Conservation (phyloP, 2,113 vertebrate species). For the Sylvia atricapilla region DNA sequence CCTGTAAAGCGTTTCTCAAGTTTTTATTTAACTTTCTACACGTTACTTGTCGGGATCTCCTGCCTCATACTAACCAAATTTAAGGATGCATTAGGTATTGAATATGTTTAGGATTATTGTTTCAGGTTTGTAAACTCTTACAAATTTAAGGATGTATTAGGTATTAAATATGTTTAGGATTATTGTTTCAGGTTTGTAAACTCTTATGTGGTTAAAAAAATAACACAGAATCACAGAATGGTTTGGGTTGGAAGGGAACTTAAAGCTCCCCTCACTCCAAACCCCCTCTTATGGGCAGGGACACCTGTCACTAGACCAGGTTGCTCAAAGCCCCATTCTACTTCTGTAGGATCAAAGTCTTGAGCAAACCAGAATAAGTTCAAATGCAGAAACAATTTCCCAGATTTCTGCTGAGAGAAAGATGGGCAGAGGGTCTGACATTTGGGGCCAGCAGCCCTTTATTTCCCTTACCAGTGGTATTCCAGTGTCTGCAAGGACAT, state of each 20-base stretch:
- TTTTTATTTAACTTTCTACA: background rate
- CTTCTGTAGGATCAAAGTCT: background rate
- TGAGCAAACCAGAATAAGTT: background rate
- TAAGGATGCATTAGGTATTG: background rate
- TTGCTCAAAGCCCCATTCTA: background rate
- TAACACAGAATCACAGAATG: background rate
- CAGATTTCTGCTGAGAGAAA: background rate
- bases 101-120: background rate
- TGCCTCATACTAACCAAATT: background rate
- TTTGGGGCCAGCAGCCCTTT: background rate
- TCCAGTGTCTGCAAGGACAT: background rate
- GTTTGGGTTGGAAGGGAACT: background rate
- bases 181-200: background rate
- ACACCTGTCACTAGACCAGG: background rate
- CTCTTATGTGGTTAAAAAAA: background rate
- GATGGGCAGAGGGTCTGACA: background rate
- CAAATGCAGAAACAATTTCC: background rate
- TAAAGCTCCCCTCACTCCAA: background rate
- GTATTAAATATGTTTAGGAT: background rate
- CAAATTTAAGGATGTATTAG: background rate
- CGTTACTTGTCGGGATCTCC: background rate
- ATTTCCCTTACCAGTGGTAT: background rate
- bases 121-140: background rate
- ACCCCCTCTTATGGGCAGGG: background rate
- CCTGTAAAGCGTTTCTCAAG: background rate